Base-by-base conservation (phyloP, 92 coral and sea anemone genomes). In the Actinernus sp. region DNA sequence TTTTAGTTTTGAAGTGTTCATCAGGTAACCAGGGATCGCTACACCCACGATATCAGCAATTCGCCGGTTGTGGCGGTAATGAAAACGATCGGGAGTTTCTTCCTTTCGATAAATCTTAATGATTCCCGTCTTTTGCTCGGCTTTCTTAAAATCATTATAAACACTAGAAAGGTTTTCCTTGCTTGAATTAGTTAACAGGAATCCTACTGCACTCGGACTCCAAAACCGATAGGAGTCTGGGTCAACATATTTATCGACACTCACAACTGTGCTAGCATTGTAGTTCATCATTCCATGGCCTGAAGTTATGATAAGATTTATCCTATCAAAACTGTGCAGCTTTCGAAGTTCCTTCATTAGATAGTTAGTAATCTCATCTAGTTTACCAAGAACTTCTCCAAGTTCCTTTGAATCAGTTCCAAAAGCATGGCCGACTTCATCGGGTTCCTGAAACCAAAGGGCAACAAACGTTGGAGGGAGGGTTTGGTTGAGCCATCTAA, bases 211-310 rank as follows among this genome's bases (percentile, higher is more conserved):
- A 12, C 79, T 65, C 40, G 52, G 24, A 3, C 60, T 37, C 87
- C 87, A 80, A 31, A 63, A 26, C 18, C 30, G 67, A 31, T 61
- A 71, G 26, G 63, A 39, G 18, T 82, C 79, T 2, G 83, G 71
- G 2, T 59, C 45, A 26, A 93, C 74, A 70, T 81, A 86, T 5
- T 69, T 52, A 48, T 82, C 91, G 2, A 82, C 52, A 18, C 59
- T n/a, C 30, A 86, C 34, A n/a, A 67, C 26, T 3, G 60, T 65
- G 52, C 70, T 73, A 7, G 73, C 27, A 61, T 86, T 73, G 41
- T 29, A 87, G 0, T 59, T 66, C 3, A 67, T 65, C 65, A 83
- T 91, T 2, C 98, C 98, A 63, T 93, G 98, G 68, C 89, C 98
- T 18, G 93, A 62, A 3, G 98, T 93, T 25, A 93, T 23, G 25